Evolutionary conservation across 2,797 vertebrate species (phyloP).

Genomic region (Cirrhinus mrigala): DNA sequence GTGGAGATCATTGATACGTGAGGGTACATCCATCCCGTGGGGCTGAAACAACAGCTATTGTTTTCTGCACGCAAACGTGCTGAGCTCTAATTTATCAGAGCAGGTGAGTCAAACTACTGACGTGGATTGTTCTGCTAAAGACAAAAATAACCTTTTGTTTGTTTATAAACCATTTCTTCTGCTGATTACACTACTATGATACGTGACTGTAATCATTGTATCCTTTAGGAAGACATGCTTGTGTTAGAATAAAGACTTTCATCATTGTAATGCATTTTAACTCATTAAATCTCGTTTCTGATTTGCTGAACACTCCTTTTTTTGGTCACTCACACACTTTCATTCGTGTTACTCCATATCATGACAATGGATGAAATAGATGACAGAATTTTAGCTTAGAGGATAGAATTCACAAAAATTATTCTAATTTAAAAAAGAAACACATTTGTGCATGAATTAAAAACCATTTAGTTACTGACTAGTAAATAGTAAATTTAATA

Average conservation of each 20-base stretch:
- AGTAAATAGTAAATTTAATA: neutral
- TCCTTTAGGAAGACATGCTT: constrained; percentile 10
- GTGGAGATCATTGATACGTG: neutral
- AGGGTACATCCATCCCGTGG: constrained; percentile 37
- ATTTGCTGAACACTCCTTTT: neutral
- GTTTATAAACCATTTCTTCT: constrained; percentile 54
- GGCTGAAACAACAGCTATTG: constrained; percentile 56
- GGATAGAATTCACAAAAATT: neutral
- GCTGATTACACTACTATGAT: constrained; percentile 42
- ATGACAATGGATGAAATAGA: neutral
- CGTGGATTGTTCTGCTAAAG: constrained; percentile 19
- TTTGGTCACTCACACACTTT: neutral
- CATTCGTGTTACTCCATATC: neutral
- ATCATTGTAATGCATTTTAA: neutral
- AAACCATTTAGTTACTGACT: neutral
- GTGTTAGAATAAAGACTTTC: neutral
- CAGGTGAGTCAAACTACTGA: constrained; percentile 51
- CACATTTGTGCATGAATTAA: neutral
- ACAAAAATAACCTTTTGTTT: constrained; percentile 55
- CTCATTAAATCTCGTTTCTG: neutral
- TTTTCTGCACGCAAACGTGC: constrained; percentile 53
- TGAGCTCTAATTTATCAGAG: constrained; percentile 47
- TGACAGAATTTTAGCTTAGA: neutral
- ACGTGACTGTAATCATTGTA: constrained; percentile 52
- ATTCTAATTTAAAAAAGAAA: neutral